Base-by-base conservation (phyloP, 1,140 invertebrate genomes). In the Arctopsyche grandis region DNA sequence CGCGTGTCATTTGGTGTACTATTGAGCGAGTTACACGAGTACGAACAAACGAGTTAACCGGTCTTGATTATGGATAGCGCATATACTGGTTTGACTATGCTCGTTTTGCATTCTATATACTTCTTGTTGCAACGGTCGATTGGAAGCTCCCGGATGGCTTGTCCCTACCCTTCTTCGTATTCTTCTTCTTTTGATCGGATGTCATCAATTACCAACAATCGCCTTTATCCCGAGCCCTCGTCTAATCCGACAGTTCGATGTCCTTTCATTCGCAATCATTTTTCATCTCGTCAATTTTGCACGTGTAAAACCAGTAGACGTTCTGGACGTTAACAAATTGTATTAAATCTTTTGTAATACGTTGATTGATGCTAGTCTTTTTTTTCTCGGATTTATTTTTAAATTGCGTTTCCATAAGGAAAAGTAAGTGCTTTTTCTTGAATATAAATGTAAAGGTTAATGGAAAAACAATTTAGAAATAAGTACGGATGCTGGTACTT, bases 1-100 rank as follows among this genome's bases (percentile, higher is more conserved):
- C 29, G 29, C 29, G 29, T 38, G 29, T 38, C 29, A 38, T 38
- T 38, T 38, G 7, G 29, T 38, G 29, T 38, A 38, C 29, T 38
- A 38, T 38, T 38, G 44, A 46, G 44, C 38, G 16, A 22, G 44
- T 44, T 16, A 71, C 44, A 71, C 5, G 69, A 21, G 19, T 71
- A 46, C 16, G 44, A 71, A 71, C 69, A 71, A 71, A 71, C 38
- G 38, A 44, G 44, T 71, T 21, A 71, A 71, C 69, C 44, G 69
- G 44, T 71, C 69, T 5, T 38, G 38, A 44, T 44, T 38, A 38
- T 44, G 38, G 38, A 69, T 71, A 71, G 19, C 44, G 38, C 21
- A 44, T 71, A 24, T 66, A 66, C 43, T 38, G n/a, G 16, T 16
- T 44, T 46, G 14, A 26, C 9, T 60, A 44, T 21, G 3, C 12